Base-by-base conservation (phyloP, 2,888 invertebrate species). In the Ophonus ardosiacus region DNA sequence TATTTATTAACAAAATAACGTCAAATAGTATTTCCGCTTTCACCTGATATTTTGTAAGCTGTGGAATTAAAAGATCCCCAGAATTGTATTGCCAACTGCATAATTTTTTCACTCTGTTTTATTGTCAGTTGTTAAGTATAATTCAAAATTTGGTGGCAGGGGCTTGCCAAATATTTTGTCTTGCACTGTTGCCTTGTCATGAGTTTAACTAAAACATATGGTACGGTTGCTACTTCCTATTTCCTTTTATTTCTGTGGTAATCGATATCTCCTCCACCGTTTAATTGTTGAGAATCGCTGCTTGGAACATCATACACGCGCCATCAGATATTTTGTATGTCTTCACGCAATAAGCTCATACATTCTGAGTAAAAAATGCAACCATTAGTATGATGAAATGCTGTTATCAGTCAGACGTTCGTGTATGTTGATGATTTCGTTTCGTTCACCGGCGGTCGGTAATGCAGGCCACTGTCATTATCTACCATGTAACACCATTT, bases 321-420 rank as follows among this genome's bases (percentile, higher is more conserved):
- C 74, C 74, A 83, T 83, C 83, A 76, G 83, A 83, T 83, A 83
- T 83, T 81, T 83, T 83, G 83, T 83, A 83, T 76, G 83, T 83
- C 83, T 83, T 83, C 83, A 83, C 83, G 83, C 83, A 76, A 83
- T 83, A 83, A 83, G 74, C 83, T 83, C 83, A 61, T 83, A 76
- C 83, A 83, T 83, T 21, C 74, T 15, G 68, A 63, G 40, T 80
- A 83, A 83, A 83, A 74, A 74, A 74, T 74, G 65, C 65, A 79
- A 79, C 84, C 84, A 84, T 84, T 84, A 84, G 59, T 21, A 84
- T 84, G 84, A 84, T 84, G 84, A 84, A 79, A 84, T 84, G 79
- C 17, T 84, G 65, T 84, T 84, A 84, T 84, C 84, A 84, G 79
- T 51, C 78, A 65, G 21, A 84, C 79, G 56, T 84, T 83, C 76